Conservation (phyloP, 2,888 invertebrate genomes). For the Apodemia zela region DNA sequence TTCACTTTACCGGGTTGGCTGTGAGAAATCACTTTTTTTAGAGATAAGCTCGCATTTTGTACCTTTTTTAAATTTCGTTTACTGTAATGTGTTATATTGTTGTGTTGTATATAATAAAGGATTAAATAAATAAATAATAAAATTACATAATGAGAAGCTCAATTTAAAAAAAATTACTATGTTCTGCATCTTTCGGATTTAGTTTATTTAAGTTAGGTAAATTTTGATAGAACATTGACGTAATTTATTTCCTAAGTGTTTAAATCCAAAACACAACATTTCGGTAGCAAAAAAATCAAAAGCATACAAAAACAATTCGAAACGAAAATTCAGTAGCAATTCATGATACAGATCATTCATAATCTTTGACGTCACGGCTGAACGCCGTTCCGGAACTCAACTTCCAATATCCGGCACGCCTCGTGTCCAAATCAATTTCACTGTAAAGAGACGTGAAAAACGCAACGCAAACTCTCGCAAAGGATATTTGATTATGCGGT, state of each 20-base stretch:
- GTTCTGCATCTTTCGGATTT: too few species aligned
- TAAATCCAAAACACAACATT: too few species aligned
- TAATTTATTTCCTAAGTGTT: background rate
- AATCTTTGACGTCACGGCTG: constrained; percentile 21
- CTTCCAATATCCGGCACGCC: constrained; percentile 52
- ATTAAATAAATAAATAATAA: too few species aligned
- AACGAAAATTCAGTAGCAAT: background rate
- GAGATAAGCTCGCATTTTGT: too few species aligned
- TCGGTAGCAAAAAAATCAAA: background rate
- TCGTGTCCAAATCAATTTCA: constrained; percentile 67
- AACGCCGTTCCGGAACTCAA: constrained; percentile 53
- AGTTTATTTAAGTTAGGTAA: too few species aligned
- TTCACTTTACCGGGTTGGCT: too few species aligned
- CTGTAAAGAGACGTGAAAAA: constrained; percentile 42
- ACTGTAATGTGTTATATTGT: too few species aligned
- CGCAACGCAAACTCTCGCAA: constrained; percentile 34
- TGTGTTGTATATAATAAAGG: too few species aligned
- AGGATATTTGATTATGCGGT: constrained; percentile 28
- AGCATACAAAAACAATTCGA: background rate
- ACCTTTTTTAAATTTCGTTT: too few species aligned
- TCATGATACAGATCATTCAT: constrained; percentile 6
- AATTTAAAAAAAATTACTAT: too few species aligned
- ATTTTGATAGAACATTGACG: background rate
- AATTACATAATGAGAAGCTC: too few species aligned
- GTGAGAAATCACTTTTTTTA: too few species aligned